These are phyloP conservation scores for Protophormia terraenovae DNA, from an alignment of 2,888 invertebrate genomes.

Conservation along the genomic window DNA sequence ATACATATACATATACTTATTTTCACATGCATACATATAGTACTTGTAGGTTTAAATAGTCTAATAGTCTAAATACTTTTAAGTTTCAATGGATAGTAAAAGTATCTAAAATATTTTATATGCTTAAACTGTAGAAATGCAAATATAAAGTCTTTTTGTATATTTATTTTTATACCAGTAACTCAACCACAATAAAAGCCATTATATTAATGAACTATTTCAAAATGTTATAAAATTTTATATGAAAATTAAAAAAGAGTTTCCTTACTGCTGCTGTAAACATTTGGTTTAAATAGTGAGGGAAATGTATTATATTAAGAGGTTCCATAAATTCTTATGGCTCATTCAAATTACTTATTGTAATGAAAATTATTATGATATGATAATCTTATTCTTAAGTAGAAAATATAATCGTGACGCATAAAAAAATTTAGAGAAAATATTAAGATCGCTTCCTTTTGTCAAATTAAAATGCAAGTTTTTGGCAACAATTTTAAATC, in stretches of 20 bases:
- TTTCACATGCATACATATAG: not conserved
- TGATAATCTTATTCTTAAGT: no score
- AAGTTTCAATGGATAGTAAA: not conserved
- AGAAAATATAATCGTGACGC: no score
- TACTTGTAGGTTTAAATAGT: not conserved
- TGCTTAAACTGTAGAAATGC: not conserved
- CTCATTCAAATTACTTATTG: no score
- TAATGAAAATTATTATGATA: no score
- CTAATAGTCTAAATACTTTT: constrained; percentile 3
- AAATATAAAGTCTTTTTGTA: constrained; percentile 10
- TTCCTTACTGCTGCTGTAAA: not conserved
- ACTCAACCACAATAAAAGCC: constrained; percentile 40
- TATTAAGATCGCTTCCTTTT: no score
- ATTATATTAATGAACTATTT: constrained; percentile 49
- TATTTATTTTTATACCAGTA: not conserved
- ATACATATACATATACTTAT: not conserved
- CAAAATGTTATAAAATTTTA: constrained; percentile 37
- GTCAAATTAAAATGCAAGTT: no score
- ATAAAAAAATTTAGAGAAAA: no score
- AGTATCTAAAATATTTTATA: not conserved
- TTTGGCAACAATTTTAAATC: no score
- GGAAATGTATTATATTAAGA: no score
- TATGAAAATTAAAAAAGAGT: constrained; percentile 18
- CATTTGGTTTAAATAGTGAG: not conserved
- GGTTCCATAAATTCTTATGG: no score